phyloP scores from a whole-genome alignment of 2,888 invertebrate genomes.

The Torymus aiolomorphi region DNA sequence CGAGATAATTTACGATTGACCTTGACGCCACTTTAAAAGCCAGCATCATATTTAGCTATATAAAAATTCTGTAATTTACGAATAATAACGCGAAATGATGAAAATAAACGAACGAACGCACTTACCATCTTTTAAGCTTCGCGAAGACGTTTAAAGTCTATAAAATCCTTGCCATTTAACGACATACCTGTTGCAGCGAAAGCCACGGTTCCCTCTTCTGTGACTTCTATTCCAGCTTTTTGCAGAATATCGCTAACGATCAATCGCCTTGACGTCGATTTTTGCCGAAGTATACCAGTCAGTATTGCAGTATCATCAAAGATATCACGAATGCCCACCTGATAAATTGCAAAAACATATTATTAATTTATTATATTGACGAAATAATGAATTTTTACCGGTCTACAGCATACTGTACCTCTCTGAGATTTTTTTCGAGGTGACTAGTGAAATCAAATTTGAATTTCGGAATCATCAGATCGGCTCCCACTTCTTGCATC shows the following conservation, averaged over 20 bases:
- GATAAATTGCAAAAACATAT: constrained; percentile 32
- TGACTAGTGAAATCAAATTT: constrained; percentile 83
- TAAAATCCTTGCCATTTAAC: too few species aligned
- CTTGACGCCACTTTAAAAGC: neutral
- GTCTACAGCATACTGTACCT: constrained; percentile 75
- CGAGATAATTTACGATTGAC: constrained; percentile 24
- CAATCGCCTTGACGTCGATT: constrained; percentile 76
- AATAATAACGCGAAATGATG: too few species aligned
- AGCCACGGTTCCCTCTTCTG: constrained; percentile 85
- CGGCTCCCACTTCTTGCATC: constrained; percentile 79
- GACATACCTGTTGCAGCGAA: constrained; percentile 82
- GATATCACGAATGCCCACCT: constrained; percentile 85
- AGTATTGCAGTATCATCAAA: constrained; percentile 84
- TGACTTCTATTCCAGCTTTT: constrained; percentile 85
- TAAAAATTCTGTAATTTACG: too few species aligned
- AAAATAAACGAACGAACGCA: too few species aligned
- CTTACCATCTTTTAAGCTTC: too few species aligned
- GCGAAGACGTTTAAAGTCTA: too few species aligned
- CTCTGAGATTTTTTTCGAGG: constrained; percentile 79
- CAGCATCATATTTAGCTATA: neutral
- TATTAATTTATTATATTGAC: neutral
- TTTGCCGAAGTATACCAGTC: constrained; percentile 82
- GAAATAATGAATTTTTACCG: too few species aligned
- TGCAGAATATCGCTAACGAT: constrained; percentile 84
- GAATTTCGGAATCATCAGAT: constrained; percentile 85